phyloP scores from a whole-genome alignment of 2,888 invertebrate species.

The Resseliella maxima region DNA sequence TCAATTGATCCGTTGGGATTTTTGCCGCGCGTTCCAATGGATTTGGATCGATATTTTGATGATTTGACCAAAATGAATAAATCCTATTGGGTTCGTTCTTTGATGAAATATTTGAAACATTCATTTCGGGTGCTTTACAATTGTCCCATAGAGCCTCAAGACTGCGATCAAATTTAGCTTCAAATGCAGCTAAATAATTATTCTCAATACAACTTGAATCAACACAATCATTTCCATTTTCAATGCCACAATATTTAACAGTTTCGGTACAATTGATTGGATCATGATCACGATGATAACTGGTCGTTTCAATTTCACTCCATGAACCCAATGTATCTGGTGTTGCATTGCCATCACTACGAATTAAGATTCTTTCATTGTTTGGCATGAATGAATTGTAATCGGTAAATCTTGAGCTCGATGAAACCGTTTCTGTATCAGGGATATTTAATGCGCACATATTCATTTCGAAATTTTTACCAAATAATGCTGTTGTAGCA shows the following conservation, averaged over 20 bases:
- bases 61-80: slow-evolving; percentile 63
- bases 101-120: neutral
- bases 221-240: neutral
- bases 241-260: neutral
- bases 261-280: slow-evolving; percentile 59
- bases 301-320: slow-evolving; percentile 56
- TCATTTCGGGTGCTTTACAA: too few relatives aligned
- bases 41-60: slow-evolving; percentile 61
- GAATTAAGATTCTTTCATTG: neutral
- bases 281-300: slow-evolving; percentile 61
- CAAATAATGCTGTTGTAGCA: slow-evolving; percentile 5
- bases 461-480: neutral
- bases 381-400: neutral
- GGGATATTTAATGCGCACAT: neutral
- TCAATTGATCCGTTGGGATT: neutral
- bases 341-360: slow-evolving; percentile 58
- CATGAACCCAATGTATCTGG: slow-evolving; percentile 57
- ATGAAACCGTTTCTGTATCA: neutral
- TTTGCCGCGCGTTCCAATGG: neutral
- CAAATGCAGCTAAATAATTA: slow-evolving; percentile 63
- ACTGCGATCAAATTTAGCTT: slow-evolving; percentile 75
- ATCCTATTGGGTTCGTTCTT: slow-evolving; percentile 28
- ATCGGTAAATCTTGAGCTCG: neutral
- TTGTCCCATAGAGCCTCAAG: slow-evolving; percentile 76
- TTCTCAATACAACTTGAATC: slow-evolving; percentile 58